Evolutionary conservation across 53 echinoderm and acorn worm species (phyloP), one percentile per base, ranked within the genome.

Genomic region (Pentamera pediparva): DNA sequence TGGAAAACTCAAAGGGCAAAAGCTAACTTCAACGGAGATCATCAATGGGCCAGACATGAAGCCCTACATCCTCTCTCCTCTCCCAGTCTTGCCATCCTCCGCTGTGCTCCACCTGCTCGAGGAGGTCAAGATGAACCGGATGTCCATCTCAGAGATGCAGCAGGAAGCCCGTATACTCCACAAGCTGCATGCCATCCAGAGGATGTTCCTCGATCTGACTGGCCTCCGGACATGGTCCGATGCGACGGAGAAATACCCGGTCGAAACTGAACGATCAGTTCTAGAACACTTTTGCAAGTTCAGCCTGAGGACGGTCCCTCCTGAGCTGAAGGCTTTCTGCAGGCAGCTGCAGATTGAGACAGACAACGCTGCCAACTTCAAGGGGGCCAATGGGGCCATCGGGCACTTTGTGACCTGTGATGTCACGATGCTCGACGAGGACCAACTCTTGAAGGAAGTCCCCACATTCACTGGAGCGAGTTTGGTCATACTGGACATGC

Each of bases 271-370:
- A 11, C 28, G 67, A 25, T 40, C 40, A 37, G 67, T 41, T 11
- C 45, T 65, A 31, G 67, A 65, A 37, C 67, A 65, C 45, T 65
- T 65, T 22, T 65, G 45, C 28, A 43, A 28, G 11, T 65, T 41
- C 39, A 65, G 28, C 30, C 47, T 65, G 30, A 27, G 67, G 11
- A 28, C 67, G 4, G 45, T 47, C 17, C 47, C 67, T 67, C 67
- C 32, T 45, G 67, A 67, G 29, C 45, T 67, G 29, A 67, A 67
- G 15, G 28, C 67, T 8, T 67, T 67, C 22, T 67, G 67, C 45
- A 26, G 45, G 24, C 43, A 41, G 17, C 67, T 67, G 26, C 40
- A 45, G 47, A 41, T 67, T 27, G 67, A 67, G 45, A 29, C 10
- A 26, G 29, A 17, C 12, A 32, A 6, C 8, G 1, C 62, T 21